Base-by-base conservation (phyloP, 1,140 invertebrate genomes). In the Drosophila teissieri region DNA sequence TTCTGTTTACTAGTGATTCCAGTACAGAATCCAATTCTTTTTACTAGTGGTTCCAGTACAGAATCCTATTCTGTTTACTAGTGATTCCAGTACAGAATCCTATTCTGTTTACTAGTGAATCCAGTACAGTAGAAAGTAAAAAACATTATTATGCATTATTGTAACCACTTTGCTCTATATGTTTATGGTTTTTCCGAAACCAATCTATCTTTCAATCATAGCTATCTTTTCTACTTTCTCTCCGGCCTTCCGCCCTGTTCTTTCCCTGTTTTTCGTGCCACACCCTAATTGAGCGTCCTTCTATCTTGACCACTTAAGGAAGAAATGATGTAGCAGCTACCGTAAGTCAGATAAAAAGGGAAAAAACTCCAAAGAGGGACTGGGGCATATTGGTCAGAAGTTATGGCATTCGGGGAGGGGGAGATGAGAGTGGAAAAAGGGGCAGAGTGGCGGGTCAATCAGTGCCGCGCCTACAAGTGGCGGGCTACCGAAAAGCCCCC, bases 391-490 rank as follows among this genome's bases (percentile, higher is more conserved):
- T 31, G 48, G 48, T 51, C 48, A 31, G 17, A 42, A 58, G 11
- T 45, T 27, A 57, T 48, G 31, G 55, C 15, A 14, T 5, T 6
- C 10, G 48, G 4, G 4, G 40, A 15, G n/a, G n/a, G 54, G 39
- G 39, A 3, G 3, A 40, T n/a, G 11, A 48, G 36, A 57, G 46
- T 15, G 31, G 42, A 19, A 49, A 22, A 34, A 19, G 34, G 15
- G 56, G 36, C 31, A 51, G 37, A 14, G 10, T 1, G 37, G 19
- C 46, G 48, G 48, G 62, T 67, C 44, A 60, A 46, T 31, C 11
- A 40, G 40, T 46, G 65, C 40, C 65, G 63, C 65, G 52, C 63
- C 65, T 55, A 68, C 65, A 62, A 65, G 57, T 62, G 44, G n/a
- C 45, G 19, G 61, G 61, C 61, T 64, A 67, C 63, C 61, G 60